Conservation (phyloP, 1,140 invertebrate genomes). For the Zaprionus tsacasi region DNA sequence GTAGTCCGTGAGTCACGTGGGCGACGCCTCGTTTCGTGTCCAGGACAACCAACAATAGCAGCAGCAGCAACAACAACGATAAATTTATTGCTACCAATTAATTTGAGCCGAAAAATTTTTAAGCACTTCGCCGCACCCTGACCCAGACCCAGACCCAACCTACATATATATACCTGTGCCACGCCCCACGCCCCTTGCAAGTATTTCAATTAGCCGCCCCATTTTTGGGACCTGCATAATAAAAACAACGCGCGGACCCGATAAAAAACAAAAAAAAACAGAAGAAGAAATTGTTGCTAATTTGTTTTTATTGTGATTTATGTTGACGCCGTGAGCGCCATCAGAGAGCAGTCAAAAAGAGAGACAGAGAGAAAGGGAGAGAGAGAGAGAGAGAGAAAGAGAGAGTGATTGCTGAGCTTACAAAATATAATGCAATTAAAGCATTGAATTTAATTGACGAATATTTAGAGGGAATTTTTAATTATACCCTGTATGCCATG, state of each 20-base stretch:
- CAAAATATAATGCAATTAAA: slow-evolving; percentile 34
- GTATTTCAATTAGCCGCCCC: slow-evolving; percentile 72
- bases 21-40: slow-evolving; percentile 27
- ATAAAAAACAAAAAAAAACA: slow-evolving; percentile 68
- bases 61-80: slow-evolving; percentile 10
- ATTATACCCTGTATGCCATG: neutral
- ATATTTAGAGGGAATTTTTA: slow-evolving; percentile 17
- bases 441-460: slow-evolving; percentile 31
- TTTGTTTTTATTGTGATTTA: slow-evolving; percentile 82
- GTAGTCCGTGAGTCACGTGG: slow-evolving; percentile 44
- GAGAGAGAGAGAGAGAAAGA: neutral
- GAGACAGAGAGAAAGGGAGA: neutral
- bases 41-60: slow-evolving; percentile 35
- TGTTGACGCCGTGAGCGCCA: slow-evolving; percentile 45
- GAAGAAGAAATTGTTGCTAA: slow-evolving; percentile 68
- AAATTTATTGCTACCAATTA: slow-evolving; percentile 78
- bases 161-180: neutral
- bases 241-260: slow-evolving; percentile 54
- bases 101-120: slow-evolving; percentile 66
- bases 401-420: neutral
- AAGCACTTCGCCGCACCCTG: slow-evolving; percentile 40
- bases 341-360: neutral
- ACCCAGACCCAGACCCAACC: neutral
- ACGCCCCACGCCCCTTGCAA: slow-evolving; percentile 5
- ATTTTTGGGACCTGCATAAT: slow-evolving; percentile 52